Percentiles rank a stretch among this genome's conserved stretches.
Evolutionary conservation across 2,113 vertebrate species (phyloP).

Genomic region (Uria lomvia): DNA sequence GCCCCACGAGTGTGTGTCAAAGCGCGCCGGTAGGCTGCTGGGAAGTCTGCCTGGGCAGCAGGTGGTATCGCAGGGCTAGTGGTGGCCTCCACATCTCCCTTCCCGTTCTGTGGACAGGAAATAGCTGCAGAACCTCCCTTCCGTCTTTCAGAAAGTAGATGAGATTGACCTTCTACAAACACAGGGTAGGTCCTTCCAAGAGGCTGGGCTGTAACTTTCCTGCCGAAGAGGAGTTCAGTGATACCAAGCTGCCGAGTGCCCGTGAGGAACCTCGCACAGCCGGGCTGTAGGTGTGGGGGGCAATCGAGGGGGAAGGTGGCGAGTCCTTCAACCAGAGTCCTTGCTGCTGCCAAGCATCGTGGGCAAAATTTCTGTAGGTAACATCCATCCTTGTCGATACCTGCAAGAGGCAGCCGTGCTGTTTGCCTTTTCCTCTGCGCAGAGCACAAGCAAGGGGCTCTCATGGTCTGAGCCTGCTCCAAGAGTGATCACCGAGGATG

Average conservation of each 20-base stretch:
- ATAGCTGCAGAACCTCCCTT: not conserved
- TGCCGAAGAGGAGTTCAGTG: fast-evolving
- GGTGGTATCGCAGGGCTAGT: not conserved
- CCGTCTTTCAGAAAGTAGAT: not conserved
- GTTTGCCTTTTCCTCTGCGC: not conserved
- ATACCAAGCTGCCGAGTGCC: not conserved
- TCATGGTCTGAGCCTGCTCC: not conserved
- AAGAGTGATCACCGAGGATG: fast-evolving
- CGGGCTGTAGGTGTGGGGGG: not conserved
- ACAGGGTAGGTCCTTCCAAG: not conserved
- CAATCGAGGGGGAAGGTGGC: not conserved
- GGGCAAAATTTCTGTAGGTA: not conserved
- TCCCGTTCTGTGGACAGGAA: not conserved
- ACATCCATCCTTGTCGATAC: no score
- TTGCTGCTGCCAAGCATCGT: not conserved
- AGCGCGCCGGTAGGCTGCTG: not conserved
- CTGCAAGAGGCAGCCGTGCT: not conserved
- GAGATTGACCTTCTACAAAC: not conserved
- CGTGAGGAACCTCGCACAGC: fast-evolving
- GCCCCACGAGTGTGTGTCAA: not conserved
- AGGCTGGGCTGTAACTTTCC: not conserved
- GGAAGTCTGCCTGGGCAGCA: not conserved
- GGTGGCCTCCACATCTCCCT: not conserved
- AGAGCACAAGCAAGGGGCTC: not conserved
- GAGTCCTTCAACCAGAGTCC: not conserved